These are phyloP conservation scores for Pristionchus arcanus DNA, from an alignment of 2,888 invertebrate species.

Conservation along the genomic window DNA sequence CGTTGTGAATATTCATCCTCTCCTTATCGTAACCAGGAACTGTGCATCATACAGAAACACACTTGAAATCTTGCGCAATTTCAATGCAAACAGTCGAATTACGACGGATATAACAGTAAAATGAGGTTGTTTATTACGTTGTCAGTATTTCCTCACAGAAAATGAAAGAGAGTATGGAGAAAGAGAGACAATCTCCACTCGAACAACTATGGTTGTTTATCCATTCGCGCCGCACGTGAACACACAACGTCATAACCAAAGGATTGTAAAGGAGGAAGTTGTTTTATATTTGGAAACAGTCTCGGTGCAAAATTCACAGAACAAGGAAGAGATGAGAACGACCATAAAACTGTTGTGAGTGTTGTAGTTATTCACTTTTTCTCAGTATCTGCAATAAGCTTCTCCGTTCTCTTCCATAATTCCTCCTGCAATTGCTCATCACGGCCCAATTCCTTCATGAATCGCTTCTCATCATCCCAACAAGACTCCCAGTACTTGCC, in stretches of 20 bases:
- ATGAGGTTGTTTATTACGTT: not conserved
- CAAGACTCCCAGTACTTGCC: constrained; percentile 47
- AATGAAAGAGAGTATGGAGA: not conserved
- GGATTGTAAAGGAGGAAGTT: no score
- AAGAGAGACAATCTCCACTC: not conserved
- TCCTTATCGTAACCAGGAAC: no score
- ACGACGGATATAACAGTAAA: not conserved
- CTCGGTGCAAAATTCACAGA: no score
- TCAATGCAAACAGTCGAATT: not conserved
- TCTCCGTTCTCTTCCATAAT: constrained; percentile 23
- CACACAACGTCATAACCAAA: no score
- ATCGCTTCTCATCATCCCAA: constrained; percentile 32
- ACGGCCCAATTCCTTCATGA: not conserved
- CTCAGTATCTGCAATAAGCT: constrained; percentile 13
- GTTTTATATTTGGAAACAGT: no score
- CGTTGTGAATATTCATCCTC: no score
- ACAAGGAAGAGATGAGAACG: no score
- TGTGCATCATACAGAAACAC: no score
- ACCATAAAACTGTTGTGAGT: no score
- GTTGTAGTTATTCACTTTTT: no score
- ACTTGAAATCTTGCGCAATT: not conserved
- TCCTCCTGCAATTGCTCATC: constrained; percentile 37
- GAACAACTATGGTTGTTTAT: not conserved
- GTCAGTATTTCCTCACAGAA: not conserved
- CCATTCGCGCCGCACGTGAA: not conserved